Base-by-base conservation (phyloP, 2,113 vertebrate genomes). In the Callaeas wilsoni region DNA sequence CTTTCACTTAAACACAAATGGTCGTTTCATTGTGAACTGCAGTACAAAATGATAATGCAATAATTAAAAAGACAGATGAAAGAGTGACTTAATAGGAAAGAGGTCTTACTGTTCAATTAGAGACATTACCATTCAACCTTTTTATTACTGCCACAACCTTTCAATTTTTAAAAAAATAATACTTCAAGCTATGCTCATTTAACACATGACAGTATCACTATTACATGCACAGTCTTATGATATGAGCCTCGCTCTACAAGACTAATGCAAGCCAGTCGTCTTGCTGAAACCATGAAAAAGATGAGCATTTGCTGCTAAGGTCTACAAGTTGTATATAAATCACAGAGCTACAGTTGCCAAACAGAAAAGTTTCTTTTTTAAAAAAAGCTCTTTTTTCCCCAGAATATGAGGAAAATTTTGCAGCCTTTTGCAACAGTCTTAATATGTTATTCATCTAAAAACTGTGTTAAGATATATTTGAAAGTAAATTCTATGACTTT, bases 11-110 rank as follows among this genome's bases (percentile, higher is more conserved):
- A 99, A 99, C 98, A 98, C 99, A 99, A 99, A 99, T 98, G 98
- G 98, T 98, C 98, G 98, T 98, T 98, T 99, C 99, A 98, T 98
- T 98, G 98, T 98, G 98, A 99, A 98, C 98, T 98, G 98, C 98
- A 98, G 98, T 98, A 98, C 98, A 98, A 99, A 99, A 99, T 99
- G 99, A 99, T 99, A 99, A 99, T 99, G 99, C 99, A 99, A 99
- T 99, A 99, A 99, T 99, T 99, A 99, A 99, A 99, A 99, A 99
- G 99, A 99, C 98, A 99, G 98, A 99, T 99, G 98, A 99, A 99
- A 99, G 98, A 99, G 97, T 98, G 98, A 99, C 99, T 99, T 98
- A 98, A 98, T 97, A 98, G 97, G 98, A 97, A 98, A 98, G 97
- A 98, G 96, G 97, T 96, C 97, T 98, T 98, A 97, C 98, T 97